These are phyloP conservation scores for Benthosema pterotum DNA, from an alignment of 2,797 vertebrate species.

Conservation along the genomic window DNA sequence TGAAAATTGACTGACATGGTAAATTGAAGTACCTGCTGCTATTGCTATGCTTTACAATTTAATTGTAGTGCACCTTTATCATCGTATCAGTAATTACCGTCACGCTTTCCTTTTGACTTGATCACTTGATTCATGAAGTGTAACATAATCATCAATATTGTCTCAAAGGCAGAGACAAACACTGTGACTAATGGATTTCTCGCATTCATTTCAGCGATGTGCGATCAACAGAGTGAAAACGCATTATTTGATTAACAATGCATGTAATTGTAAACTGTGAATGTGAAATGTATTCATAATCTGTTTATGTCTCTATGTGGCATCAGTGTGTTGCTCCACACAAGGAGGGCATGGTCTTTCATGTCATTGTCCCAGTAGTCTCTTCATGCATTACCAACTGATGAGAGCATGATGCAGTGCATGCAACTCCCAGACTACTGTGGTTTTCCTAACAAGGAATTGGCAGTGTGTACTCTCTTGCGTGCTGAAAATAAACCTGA, in stretches of 20 bases:
- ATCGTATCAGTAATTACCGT: slow-evolving; percentile 19
- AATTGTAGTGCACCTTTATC: slow-evolving; percentile 29
- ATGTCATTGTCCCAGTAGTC: slow-evolving; percentile 53
- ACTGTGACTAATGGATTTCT: slow-evolving; percentile 45
- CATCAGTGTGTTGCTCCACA: slow-evolving; percentile 57
- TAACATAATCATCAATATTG: slow-evolving; percentile 60
- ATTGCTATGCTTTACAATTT: slow-evolving; percentile 35
- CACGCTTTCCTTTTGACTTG: slow-evolving; percentile 32
- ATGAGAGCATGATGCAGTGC: slow-evolving; percentile 32
- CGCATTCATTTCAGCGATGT: slow-evolving; percentile 20
- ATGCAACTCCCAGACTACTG: slow-evolving; percentile 16
- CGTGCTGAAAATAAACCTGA: slow-evolving; percentile 14
- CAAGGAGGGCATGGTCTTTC: slow-evolving; percentile 54
- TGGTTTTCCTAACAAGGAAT: slow-evolving; percentile 36
- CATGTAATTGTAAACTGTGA: slow-evolving; percentile 42
- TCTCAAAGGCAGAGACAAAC: slow-evolving; percentile 32
- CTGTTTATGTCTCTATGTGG: slow-evolving; percentile 51
- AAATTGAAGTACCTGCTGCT: slow-evolving; percentile 40
- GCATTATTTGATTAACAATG: slow-evolving; percentile 53
- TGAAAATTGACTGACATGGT: slow-evolving; percentile 52
- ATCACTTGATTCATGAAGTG: slow-evolving; percentile 52
- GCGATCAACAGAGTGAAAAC: slow-evolving; percentile 29
- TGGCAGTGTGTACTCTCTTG: slow-evolving; percentile 17
- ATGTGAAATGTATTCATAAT: slow-evolving; percentile 36
- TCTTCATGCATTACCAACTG: slow-evolving; percentile 49